Percentiles rank a stretch among this genome's conserved stretches.
Evolutionary conservation across 2,113 vertebrate species (phyloP).

Genomic region (Anolis carolinensis): DNA sequence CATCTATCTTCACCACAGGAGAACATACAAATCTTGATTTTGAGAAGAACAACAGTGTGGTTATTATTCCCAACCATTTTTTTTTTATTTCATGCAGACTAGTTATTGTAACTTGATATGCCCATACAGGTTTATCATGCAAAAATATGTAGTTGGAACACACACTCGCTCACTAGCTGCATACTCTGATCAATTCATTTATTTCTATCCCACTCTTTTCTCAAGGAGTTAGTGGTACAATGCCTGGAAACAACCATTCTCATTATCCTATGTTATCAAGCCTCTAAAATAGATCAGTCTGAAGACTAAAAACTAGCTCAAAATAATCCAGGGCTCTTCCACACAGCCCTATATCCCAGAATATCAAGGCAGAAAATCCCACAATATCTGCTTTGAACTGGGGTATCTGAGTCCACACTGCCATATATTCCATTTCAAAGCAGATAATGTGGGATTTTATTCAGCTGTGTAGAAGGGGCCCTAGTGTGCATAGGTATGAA

Average conservation of each 20-base stretch:
- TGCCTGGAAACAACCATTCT: background rate
- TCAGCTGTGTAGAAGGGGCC: too few relatives aligned
- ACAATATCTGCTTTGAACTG: too few relatives aligned
- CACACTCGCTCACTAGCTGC: background rate
- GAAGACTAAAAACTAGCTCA: background rate
- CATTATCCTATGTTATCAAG: background rate
- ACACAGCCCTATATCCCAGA: too few relatives aligned
- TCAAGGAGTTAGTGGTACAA: background rate
- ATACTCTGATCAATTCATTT: background rate
- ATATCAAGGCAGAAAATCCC: too few relatives aligned
- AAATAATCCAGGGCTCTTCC: background rate
- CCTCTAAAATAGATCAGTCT: background rate
- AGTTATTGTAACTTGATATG: background rate
- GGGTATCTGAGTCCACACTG: too few relatives aligned
- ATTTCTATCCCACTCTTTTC: background rate
- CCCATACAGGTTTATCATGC: background rate
- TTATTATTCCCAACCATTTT: background rate
- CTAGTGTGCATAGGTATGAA: background rate
- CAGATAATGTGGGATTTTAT: too few relatives aligned
- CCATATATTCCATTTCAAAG: too few relatives aligned
- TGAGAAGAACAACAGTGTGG: background rate
- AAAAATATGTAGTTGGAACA: background rate
- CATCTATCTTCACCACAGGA: background rate
- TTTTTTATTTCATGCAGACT: background rate
- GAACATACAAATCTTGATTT: background rate